phyloP scores from a whole-genome alignment of 2,888 invertebrate genomes.

The Microctonus aethiopoides region DNA sequence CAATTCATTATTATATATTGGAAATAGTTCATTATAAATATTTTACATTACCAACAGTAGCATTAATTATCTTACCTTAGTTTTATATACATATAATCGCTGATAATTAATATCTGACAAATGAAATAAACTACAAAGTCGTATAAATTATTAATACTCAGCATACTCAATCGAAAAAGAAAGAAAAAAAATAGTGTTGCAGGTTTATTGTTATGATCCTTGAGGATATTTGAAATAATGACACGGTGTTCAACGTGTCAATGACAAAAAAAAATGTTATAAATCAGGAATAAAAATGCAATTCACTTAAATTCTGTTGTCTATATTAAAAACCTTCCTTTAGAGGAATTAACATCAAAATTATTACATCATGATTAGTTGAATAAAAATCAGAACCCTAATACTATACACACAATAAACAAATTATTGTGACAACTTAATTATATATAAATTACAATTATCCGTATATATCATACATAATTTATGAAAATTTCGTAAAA shows the following conservation, averaged over 20 bases:
- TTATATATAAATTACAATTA: neutral
- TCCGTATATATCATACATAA: neutral
- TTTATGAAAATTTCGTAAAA: neutral
- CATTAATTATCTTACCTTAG: conserved; percentile 43
- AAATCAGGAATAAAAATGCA: conserved; percentile 46
- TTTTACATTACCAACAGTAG: conserved; percentile 23
- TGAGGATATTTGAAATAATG: conserved; percentile 28
- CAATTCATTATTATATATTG: conserved; percentile 43
- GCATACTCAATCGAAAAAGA: neutral
- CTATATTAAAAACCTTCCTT: neutral
- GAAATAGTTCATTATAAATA: conserved; percentile 24
- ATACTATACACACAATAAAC: too few relatives aligned
- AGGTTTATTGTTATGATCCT: neutral
- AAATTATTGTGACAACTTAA: neutral
- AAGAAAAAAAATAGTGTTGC: neutral
- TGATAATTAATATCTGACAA: conserved; percentile 46
- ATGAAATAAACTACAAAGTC: conserved; percentile 40
- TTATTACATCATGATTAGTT: neutral
- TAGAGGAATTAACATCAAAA: neutral
- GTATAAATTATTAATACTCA: neutral
- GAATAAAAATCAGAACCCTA: neutral
- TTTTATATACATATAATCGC: conserved; percentile 49
- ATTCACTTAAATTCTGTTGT: conserved; percentile 13
- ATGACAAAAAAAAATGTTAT: conserved; percentile 46
- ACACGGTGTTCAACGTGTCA: conserved; percentile 57